Percentiles rank a stretch among this genome's conserved stretches.
Evolutionary conservation across 1,140 invertebrate species (phyloP).

Genomic region (Drosophila pseudoananassae): DNA sequence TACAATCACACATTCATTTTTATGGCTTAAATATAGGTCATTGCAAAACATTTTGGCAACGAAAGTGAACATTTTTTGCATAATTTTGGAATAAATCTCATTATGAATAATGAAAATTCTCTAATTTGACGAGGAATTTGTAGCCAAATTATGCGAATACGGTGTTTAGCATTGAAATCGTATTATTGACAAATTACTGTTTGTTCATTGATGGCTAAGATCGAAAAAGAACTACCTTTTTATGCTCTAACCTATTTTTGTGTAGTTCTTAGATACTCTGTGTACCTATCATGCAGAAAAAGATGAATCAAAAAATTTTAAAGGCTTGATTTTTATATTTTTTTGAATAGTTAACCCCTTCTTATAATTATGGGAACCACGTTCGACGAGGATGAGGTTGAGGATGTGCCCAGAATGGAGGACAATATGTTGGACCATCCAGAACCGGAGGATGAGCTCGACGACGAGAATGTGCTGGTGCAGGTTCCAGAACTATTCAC

Average conservation of each 20-base stretch:
- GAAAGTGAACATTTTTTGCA: constrained; percentile 32
- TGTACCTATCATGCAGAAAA: no score
- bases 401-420: constrained; percentile 2
- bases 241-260: no score
- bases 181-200: not conserved
- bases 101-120: constrained; percentile 2
- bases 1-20: not conserved
- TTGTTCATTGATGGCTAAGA: not conserved
- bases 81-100: constrained; percentile 35
- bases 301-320: not conserved
- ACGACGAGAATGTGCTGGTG: constrained; percentile 30
- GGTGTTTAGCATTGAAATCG: not conserved
- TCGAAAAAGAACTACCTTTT: no score
- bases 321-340: not conserved
- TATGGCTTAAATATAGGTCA: constrained; percentile 26
- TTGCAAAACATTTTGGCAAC: constrained; percentile 27
- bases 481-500: constrained; percentile 24
- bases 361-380: constrained; percentile 37
- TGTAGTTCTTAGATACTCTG: no score
- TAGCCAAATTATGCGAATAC: not conserved
- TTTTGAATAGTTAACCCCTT: constrained; percentile 7
- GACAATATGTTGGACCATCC: not conserved
- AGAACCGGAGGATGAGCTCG: constrained; percentile 12
- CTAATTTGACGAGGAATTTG: not conserved
- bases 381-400: constrained; percentile 15